Conservation (phyloP, 2,797 vertebrate species). For the Iguana delicatissima region DNA sequence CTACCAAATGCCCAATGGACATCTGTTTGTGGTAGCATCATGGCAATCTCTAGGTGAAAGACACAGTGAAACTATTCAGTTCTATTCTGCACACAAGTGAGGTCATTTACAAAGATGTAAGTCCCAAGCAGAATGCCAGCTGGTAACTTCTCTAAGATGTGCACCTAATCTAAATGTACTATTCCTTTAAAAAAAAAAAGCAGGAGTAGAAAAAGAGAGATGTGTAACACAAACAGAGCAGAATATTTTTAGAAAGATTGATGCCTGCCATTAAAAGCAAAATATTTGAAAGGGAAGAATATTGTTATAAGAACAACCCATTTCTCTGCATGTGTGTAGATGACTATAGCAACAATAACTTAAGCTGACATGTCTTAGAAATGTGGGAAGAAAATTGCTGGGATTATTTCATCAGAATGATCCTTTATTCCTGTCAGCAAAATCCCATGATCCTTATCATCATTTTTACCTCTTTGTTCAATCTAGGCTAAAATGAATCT, state of each 20-base stretch:
- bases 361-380: background rate
- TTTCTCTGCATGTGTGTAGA: background rate
- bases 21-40: background rate
- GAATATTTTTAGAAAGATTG: background rate
- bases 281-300: slow-evolving; percentile 21
- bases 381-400: slow-evolving; percentile 19
- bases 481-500: background rate
- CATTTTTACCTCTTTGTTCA: slow-evolving; percentile 30
- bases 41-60: background rate
- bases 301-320: slow-evolving; percentile 5
- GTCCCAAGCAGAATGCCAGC: no score
- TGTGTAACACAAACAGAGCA: background rate
- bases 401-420: slow-evolving; percentile 40
- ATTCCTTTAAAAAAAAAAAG: no score
- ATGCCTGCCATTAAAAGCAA: slow-evolving; percentile 27
- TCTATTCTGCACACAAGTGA: no score
- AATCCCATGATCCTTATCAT: background rate
- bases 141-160: no score
- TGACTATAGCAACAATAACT: slow-evolving; percentile 23
- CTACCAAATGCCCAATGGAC: background rate
- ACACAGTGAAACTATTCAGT: no score
- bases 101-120: background rate
- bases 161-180: no score
- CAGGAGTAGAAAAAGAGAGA: background rate
- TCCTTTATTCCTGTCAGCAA: background rate